Percentiles rank a stretch among this genome's conserved stretches.
Conservation (phyloP, 2,797 vertebrate species). For the Buceros bicornis region DNA sequence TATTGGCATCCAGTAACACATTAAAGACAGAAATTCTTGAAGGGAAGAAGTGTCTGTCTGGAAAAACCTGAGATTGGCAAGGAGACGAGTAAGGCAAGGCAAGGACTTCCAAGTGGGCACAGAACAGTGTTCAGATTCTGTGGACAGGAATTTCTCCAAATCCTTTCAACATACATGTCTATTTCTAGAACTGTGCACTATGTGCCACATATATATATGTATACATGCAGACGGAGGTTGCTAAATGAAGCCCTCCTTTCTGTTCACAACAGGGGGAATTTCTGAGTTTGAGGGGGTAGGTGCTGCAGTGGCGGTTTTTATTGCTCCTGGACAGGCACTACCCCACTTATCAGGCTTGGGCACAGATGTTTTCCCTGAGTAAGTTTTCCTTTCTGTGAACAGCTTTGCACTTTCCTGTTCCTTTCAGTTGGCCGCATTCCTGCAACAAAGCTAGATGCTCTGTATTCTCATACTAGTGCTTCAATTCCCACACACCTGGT, state of each 20-base stretch:
- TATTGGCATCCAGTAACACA: not conserved
- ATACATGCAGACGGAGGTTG: not conserved
- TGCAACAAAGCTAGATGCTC: not conserved
- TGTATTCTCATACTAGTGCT: not conserved
- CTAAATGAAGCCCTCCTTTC: not conserved
- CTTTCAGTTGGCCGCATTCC: not conserved
- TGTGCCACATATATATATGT: not conserved
- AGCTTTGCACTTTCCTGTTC: not conserved
- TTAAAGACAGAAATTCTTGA: not conserved
- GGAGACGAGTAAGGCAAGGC: not conserved
- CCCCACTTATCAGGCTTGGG: rapidly evolving
- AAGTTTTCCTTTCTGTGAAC: not conserved
- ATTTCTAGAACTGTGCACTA: not conserved
- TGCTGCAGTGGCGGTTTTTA: not conserved
- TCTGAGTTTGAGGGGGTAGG: not conserved
- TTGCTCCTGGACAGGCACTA: not conserved
- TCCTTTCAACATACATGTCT: not conserved
- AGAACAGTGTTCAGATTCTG: not conserved
- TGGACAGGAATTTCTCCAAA: not conserved
- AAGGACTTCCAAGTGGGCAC: not conserved
- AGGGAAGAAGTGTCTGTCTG: not conserved
- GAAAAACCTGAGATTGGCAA: not conserved
- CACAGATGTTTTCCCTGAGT: not conserved
- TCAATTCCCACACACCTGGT: not conserved
- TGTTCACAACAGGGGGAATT: not conserved